Evolutionary conservation across 2,797 vertebrate species (phyloP).

Genomic region (Salmo trutta): DNA sequence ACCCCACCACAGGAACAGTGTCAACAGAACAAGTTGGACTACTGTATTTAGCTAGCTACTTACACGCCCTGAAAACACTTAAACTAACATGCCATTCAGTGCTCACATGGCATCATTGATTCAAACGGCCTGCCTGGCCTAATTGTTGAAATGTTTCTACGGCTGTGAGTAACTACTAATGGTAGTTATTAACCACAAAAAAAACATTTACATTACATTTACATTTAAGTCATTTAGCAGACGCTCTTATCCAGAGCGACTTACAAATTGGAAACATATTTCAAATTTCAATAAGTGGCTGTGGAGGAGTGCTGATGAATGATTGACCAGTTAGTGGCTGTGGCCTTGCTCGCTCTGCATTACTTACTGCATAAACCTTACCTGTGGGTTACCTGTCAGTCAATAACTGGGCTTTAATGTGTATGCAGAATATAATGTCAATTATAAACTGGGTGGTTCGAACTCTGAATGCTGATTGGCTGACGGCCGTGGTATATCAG

Average conservation of each 20-base stretch:
- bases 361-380: neutral
- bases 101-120: slow-evolving; percentile 2
- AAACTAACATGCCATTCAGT: neutral
- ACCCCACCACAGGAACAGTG: neutral
- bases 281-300: neutral
- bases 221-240: too few relatives aligned
- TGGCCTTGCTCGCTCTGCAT: neutral
- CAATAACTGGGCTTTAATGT: neutral
- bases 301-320: neutral
- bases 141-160: neutral
- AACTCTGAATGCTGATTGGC: too few relatives aligned
- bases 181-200: slow-evolving; percentile 5
- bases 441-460: too few relatives aligned
- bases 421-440: too few relatives aligned
- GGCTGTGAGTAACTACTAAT: neutral
- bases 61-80: neutral
- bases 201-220: too few relatives aligned
- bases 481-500: too few relatives aligned
- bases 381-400: neutral
- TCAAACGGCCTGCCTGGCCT: neutral
- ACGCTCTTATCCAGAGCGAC: too few relatives aligned
- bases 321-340: neutral
- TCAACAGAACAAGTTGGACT: too few relatives aligned
- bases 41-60: neutral
- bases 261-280: too few relatives aligned